A percentile compares a stretch with the other conserved stretches of the same genome.
These are phyloP conservation scores for Aethes cnicana DNA, from an alignment of 2,888 invertebrate genomes.

Conservation along the genomic window DNA sequence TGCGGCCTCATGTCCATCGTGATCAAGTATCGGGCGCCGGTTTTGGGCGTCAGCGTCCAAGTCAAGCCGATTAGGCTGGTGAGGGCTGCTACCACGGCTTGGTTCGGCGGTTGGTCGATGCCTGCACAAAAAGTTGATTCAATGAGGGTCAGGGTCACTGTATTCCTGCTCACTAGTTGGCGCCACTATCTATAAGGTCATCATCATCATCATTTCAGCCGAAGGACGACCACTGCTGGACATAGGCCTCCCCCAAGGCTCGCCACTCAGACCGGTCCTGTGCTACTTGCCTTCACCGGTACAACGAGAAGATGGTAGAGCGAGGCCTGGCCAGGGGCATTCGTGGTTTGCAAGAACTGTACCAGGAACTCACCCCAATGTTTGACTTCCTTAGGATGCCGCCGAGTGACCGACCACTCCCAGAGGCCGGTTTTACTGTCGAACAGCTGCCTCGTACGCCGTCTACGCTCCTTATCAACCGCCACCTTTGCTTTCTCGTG, in stretches of 20 bases:
- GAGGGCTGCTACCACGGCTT: conserved; percentile 56
- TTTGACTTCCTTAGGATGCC: conserved; percentile 71
- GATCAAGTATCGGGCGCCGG: conserved; percentile 68
- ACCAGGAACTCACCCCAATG: conserved; percentile 60
- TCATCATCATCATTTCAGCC: too few relatives aligned
- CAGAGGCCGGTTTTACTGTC: conserved; percentile 61
- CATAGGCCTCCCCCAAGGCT: too few relatives aligned
- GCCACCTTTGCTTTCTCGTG: conserved; percentile 60
- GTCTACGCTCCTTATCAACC: conserved; percentile 59
- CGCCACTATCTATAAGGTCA: too few relatives aligned
- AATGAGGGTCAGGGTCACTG: too few relatives aligned
- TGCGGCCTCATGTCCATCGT: conserved; percentile 78
- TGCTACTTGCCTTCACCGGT: too few relatives aligned
- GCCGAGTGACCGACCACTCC: conserved; percentile 63
- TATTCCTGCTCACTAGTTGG: too few relatives aligned
- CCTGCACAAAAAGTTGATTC: too few relatives aligned
- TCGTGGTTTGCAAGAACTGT: too few relatives aligned
- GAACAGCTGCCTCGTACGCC: conserved; percentile 64
- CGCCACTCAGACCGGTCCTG: too few relatives aligned
- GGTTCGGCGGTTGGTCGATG: conserved; percentile 65
- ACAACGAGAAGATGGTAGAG: too few relatives aligned
- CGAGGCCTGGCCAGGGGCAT: too few relatives aligned
- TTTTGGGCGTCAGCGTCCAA: conserved; percentile 64
- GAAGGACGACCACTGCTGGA: too few relatives aligned
- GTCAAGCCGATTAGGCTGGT: conserved; percentile 64